These are phyloP conservation scores for Polia nebulosa DNA, from an alignment of 2,888 invertebrate genomes.

Conservation along the genomic window DNA sequence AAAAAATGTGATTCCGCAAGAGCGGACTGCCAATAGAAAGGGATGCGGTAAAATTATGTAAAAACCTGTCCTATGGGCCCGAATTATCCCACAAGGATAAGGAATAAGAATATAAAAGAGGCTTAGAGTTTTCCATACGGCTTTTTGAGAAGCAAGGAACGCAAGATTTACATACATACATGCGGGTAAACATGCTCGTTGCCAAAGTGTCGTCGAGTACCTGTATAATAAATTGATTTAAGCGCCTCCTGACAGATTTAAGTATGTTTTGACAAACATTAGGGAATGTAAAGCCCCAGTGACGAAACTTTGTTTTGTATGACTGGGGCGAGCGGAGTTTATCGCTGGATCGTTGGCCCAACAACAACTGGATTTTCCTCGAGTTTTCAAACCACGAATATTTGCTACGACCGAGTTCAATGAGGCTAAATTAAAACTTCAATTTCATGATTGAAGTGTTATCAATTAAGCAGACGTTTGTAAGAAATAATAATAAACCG, in stretches of 20 bases:
- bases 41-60: slow-evolving; percentile 88
- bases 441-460: slow-evolving; percentile 44
- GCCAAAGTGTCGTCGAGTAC: slow-evolving; percentile 84
- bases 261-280: slow-evolving; percentile 89
- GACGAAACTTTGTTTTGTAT: slow-evolving; percentile 85
- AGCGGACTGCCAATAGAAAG: slow-evolving; percentile 79
- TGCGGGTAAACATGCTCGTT: slow-evolving; percentile 83
- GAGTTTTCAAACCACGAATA: slow-evolving; percentile 73
- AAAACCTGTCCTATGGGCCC: slow-evolving; percentile 89
- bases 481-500: slow-evolving; percentile 21
- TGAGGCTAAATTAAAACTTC: slow-evolving; percentile 37
- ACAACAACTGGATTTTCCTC: slow-evolving; percentile 76
- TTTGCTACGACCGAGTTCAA: slow-evolving; percentile 49
- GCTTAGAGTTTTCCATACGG: slow-evolving; percentile 88
- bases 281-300: slow-evolving; percentile 86
- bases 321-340: slow-evolving; percentile 71
- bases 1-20: slow-evolving; percentile 76
- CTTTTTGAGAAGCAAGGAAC: slow-evolving; percentile 86
- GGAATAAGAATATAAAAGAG: slow-evolving; percentile 90
- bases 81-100: slow-evolving; percentile 90
- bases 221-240: slow-evolving; percentile 90
- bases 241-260: slow-evolving; percentile 88
- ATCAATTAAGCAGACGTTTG: slow-evolving; percentile 29
- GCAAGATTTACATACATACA: slow-evolving; percentile 87
- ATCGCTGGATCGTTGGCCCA: slow-evolving; percentile 75